Conservation (phyloP, 2,888 invertebrate genomes). For the Eustalomyia histrio region DNA sequence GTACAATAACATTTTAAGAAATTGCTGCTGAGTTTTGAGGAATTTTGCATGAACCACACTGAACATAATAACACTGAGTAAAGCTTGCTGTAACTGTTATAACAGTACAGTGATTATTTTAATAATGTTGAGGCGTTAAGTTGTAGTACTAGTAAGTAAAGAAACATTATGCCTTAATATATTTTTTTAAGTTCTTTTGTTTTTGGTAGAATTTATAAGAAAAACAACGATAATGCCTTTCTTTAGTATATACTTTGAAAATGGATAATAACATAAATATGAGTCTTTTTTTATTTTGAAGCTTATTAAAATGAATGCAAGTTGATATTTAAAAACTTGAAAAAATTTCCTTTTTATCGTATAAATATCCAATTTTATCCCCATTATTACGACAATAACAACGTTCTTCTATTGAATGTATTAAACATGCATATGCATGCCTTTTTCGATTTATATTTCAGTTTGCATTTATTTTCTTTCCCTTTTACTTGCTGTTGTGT, state of each 20-base stretch:
- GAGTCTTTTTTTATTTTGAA: neutral
- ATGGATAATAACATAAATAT: neutral
- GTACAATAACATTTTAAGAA: too few relatives aligned
- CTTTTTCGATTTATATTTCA: neutral
- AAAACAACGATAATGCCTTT: neutral
- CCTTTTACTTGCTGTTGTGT: neutral
- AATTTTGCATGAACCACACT: neutral
- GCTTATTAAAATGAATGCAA: too few relatives aligned
- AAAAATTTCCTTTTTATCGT: neutral
- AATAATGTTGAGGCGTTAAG: conserved; percentile 29
- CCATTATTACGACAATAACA: neutral
- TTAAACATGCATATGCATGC: neutral
- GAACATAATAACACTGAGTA: neutral
- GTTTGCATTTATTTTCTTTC: neutral
- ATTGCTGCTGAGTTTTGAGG: too few relatives aligned
- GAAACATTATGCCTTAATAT: too few relatives aligned
- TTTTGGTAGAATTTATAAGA: conserved; percentile 10
- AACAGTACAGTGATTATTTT: neutral
- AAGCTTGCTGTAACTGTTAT: neutral
- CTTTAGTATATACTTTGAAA: neutral
- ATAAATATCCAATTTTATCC: neutral
- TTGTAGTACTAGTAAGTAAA: neutral
- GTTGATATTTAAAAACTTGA: neutral
- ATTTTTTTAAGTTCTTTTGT: neutral
- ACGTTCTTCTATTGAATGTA: neutral